phyloP scores from a whole-genome alignment of 1,140 invertebrate species.

The Zaprionus nigranus region DNA sequence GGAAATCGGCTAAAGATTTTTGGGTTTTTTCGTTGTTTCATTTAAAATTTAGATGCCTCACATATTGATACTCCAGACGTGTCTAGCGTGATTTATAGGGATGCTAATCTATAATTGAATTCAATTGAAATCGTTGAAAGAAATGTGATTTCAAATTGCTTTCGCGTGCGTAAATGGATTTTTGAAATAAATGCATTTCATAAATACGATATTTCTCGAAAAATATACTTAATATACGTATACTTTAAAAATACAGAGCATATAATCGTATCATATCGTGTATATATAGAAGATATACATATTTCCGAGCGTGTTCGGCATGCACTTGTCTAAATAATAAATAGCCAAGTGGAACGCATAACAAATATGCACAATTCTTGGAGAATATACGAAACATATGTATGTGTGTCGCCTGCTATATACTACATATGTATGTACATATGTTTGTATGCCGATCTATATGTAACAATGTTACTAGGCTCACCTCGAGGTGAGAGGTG shows the following conservation, averaged over 20 bases:
- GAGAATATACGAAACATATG: conserved; percentile 34
- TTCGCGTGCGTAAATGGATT: conserved; percentile 54
- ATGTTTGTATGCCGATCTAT: conserved; percentile 10
- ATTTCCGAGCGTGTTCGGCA: conserved; percentile 39
- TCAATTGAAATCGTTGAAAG: conserved; percentile 25
- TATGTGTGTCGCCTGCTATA: conserved; percentile 9
- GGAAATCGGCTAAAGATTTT: not conserved
- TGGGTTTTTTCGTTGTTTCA: conserved; percentile 5
- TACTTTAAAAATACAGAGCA: conserved; percentile 1
- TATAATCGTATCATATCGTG: conserved; percentile 6
- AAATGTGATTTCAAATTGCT: conserved; percentile 11
- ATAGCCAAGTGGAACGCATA: conserved; percentile 48
- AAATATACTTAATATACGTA: conserved; percentile 7
- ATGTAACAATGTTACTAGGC: not conserved
- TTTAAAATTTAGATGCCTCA: conserved; percentile 5
- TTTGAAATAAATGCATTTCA: conserved; percentile 53
- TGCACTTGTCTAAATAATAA: conserved; percentile 78
- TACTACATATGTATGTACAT: conserved; percentile 4
- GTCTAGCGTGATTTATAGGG: not conserved
- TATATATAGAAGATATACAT: conserved; percentile 18
- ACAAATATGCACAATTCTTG: conserved; percentile 55
- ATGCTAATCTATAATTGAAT: conserved; percentile 50
- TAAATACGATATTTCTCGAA: conserved; percentile 29
- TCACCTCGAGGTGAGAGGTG: not conserved
- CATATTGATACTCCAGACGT: conserved; percentile 3